Percentiles rank a stretch among this genome's conserved stretches.
Conservation (phyloP, 2,797 vertebrate genomes). For the Diglossa cyanea region DNA sequence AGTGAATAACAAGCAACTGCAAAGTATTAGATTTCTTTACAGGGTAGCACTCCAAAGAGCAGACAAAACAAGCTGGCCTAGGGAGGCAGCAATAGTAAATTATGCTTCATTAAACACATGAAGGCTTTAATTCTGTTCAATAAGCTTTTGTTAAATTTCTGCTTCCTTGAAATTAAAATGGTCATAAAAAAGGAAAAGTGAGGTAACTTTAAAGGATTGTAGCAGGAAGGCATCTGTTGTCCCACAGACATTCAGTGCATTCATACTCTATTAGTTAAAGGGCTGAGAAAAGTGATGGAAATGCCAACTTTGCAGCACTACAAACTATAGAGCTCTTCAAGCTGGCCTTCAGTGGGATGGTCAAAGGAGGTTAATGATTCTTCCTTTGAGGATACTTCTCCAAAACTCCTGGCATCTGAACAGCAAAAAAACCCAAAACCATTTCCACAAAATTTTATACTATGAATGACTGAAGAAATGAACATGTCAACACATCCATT, state of each 20-base stretch:
- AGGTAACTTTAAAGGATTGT: background rate
- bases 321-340: background rate
- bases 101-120: conserved; percentile 67
- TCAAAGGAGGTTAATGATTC: background rate
- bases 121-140: conserved; percentile 52
- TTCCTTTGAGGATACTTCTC: background rate
- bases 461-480: background rate
- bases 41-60: conserved; percentile 10
- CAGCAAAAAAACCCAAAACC: background rate
- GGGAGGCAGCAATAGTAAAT: conserved; percentile 62
- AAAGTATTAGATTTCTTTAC: conserved; percentile 58
- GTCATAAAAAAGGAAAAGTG: conserved; percentile 30
- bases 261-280: background rate
- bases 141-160: conserved; percentile 31
- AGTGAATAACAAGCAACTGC: conserved; percentile 47
- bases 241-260: background rate
- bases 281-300: background rate
- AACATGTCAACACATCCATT: background rate
- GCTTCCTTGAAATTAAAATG: conserved; percentile 42
- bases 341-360: background rate
- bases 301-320: background rate
- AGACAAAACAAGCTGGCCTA: conserved; percentile 59
- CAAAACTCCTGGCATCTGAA: background rate
- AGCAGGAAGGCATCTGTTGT: background rate
- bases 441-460: background rate